These are phyloP conservation scores for Xestia sexstrigata DNA, from an alignment of 2,888 invertebrate genomes.

Conservation along the genomic window DNA sequence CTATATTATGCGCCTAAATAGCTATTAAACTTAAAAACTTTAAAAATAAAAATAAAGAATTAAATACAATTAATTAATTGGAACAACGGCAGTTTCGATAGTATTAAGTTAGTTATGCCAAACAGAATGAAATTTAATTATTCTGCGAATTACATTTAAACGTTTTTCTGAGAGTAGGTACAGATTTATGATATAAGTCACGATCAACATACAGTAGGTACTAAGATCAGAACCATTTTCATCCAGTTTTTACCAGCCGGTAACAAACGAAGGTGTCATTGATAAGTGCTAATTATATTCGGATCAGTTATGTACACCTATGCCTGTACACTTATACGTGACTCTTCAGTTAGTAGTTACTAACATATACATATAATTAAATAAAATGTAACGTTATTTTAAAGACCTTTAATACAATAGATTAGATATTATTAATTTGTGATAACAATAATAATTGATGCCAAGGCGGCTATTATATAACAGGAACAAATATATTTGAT, in stretches of 20 bases:
- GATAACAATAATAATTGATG: constrained; percentile 1
- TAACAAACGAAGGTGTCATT: constrained; percentile 19
- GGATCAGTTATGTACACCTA: not conserved
- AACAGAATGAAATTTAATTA: no score
- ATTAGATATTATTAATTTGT: not conserved
- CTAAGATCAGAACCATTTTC: constrained; percentile 26
- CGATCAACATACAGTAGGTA: constrained; percentile 24
- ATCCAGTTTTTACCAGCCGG: constrained; percentile 29
- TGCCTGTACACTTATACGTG: not conserved
- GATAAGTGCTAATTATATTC: constrained; percentile 23
- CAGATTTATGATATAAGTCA: no score
- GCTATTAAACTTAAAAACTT: no score
- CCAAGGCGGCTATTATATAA: not conserved
- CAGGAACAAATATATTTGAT: constrained; percentile 14
- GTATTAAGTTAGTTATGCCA: no score
- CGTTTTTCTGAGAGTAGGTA: no score
- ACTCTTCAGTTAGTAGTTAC: no score
- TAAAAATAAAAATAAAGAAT: no score
- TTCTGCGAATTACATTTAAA: no score
- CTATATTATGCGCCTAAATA: no score
- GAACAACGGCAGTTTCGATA: no score
- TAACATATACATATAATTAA: not conserved
- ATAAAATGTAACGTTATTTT: not conserved
- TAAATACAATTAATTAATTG: no score
- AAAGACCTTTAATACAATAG: not conserved